Conservation (phyloP, 2,113 vertebrate genomes). For the Odontesthes bonariensis region DNA sequence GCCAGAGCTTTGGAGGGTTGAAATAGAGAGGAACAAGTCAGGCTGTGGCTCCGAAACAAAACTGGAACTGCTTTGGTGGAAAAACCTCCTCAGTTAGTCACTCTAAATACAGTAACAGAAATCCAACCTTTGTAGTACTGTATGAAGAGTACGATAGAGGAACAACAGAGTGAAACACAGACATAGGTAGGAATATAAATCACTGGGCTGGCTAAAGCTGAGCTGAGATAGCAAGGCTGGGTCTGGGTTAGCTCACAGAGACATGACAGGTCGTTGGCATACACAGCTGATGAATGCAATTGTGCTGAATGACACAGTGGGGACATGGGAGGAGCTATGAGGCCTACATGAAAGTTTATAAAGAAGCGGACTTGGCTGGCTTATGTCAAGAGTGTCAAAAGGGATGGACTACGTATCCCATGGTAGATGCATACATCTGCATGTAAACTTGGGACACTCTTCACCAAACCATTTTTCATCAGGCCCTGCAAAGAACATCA, state of each 20-base stretch:
- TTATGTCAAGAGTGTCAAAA: constrained; percentile 10
- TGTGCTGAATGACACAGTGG: constrained; percentile 39
- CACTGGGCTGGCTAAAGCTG: constrained; percentile 38
- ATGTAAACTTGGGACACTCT: constrained; percentile 66
- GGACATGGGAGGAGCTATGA: constrained; percentile 5
- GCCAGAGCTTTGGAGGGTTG: too few relatives aligned
- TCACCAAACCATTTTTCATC: constrained; percentile 56
- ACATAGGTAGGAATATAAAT: constrained; percentile 55
- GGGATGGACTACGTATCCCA: background rate
- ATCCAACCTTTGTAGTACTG: constrained; percentile 14
- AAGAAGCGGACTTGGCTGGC: constrained; percentile 1
- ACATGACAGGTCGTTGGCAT: constrained; percentile 19
- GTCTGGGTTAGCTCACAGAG: background rate
- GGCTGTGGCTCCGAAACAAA: too few relatives aligned
- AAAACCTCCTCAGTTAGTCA: constrained; percentile 2
- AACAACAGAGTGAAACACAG: background rate
- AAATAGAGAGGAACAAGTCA: too few relatives aligned
- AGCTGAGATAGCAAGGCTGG: background rate
- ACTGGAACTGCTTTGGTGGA: too few relatives aligned
- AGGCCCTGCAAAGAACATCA: constrained; percentile 48
- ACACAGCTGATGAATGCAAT: background rate
- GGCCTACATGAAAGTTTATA: background rate
- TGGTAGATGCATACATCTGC: constrained; percentile 22
- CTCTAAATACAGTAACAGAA: constrained; percentile 32
- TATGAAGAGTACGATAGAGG: too few relatives aligned